phyloP scores from a whole-genome alignment of 1,140 invertebrate species.

The Trichogramma pretiosum region DNA sequence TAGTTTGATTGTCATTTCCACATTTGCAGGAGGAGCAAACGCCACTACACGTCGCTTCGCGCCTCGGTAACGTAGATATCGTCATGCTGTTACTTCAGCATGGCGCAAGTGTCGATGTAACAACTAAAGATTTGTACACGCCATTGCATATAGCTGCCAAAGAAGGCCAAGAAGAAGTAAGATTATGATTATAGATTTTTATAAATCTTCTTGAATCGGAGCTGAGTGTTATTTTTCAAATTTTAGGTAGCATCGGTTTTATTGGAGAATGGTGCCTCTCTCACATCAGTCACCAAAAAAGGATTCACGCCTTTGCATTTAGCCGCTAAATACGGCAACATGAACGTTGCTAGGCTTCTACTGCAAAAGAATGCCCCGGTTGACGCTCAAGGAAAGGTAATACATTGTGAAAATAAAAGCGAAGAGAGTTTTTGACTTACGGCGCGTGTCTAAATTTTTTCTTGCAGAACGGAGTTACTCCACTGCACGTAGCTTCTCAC shows the following conservation, averaged over 20 bases:
- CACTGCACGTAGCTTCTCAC: conserved; percentile 94
- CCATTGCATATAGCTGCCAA: conserved; percentile 96
- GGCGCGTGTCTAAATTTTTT: no score
- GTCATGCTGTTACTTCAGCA: conserved; percentile 85
- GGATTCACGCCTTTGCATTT: conserved; percentile 96
- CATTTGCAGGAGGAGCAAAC: conserved; percentile 74
- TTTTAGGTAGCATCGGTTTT: conserved; percentile 76
- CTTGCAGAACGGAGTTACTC: conserved; percentile 84
- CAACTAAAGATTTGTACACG: conserved; percentile 91
- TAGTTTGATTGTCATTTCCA: conserved; percentile 7
- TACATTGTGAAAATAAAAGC: background rate
- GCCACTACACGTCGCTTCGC: conserved; percentile 84
- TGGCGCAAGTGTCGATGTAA: conserved; percentile 76
- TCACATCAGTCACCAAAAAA: conserved; percentile 87
- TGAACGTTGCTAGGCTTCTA: conserved; percentile 81
- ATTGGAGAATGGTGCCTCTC: conserved; percentile 86
- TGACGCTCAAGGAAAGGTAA: conserved; percentile 85
- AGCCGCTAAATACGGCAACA: conserved; percentile 94
- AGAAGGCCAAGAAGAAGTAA: conserved; percentile 82
- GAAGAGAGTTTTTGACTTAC: background rate
- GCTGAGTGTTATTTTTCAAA: conserved; percentile 51
- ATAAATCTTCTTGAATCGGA: no score
- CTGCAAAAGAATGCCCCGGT: conserved; percentile 82
- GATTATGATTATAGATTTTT: no score
- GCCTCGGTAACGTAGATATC: conserved; percentile 88